Base-by-base conservation (phyloP, 2,113 vertebrate genomes). In the Seriola dumerili region DNA sequence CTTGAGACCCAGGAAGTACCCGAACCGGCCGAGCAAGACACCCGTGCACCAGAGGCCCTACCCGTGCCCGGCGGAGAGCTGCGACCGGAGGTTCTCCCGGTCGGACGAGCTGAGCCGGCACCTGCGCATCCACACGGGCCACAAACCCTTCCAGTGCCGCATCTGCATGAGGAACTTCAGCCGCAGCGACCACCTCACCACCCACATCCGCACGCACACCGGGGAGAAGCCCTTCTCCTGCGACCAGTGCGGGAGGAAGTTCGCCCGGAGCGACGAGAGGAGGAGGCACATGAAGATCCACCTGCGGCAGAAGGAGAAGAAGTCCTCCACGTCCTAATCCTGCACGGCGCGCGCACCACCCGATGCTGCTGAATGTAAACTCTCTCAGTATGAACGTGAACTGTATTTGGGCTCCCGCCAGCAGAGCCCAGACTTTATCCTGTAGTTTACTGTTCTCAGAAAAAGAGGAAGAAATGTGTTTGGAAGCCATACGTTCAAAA, bases 131-230 rank as follows among this genome's bases (percentile, higher is more conserved):
- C 97, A 99, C 94, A 99, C 97, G 0, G 97, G 97, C 1, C 97
- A 97, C 92, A 97, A 97, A 34, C 97, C 97, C 2, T 99, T 98
- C 91, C 97, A 97, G 95, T 99, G 97, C 90, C 96, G 97, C 75
- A 97, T 98, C 91, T 99, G 97, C 93, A 96, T 97, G 97, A 88
- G 97, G 64, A 97, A 92, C 95, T 99, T 99, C 94, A 97, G 97
- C 94, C 96, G 97, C 42, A 98, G 97, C 77, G 97, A 98, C 94
- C 97, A 99, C 91, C 96, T 98, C 68, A 97, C 97, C 89, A 98
- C 97, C 2, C 97, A 97, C 92, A 96, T 97, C 83, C 97, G 97
- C 78, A 97, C 97, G 1, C 97, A 97, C 96, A 97, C 97, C 0
- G 97, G 97, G 0, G 97, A 98, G 94, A 98, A 98, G n/a, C 97